Conservation (phyloP, 2,113 vertebrate genomes). For the Melospiza georgiana region DNA sequence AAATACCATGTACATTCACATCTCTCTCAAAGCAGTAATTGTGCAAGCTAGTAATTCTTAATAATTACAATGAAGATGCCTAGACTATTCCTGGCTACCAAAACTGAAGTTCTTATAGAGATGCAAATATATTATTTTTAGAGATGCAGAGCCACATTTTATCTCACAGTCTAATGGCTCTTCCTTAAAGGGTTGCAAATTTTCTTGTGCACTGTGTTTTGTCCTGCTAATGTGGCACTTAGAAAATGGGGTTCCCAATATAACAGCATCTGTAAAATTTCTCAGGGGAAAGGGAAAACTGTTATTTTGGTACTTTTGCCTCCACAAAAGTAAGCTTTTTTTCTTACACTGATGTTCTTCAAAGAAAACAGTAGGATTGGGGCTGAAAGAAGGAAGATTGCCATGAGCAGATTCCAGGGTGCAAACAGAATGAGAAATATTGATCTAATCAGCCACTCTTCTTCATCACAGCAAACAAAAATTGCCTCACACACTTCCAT, state of each 20-base stretch:
- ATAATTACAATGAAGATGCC: slow-evolving; percentile 36
- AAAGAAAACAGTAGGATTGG: background rate
- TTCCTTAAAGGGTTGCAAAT: slow-evolving; percentile 1
- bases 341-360: background rate
- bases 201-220: background rate
- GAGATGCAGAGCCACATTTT: slow-evolving; percentile 16
- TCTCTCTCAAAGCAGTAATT: slow-evolving; percentile 40
- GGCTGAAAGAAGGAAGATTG: background rate
- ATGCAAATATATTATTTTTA: slow-evolving; percentile 50
- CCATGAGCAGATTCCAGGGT: background rate
- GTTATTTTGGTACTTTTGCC: background rate
- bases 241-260: background rate
- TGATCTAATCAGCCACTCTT: background rate
- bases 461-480: background rate
- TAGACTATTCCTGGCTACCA: background rate
- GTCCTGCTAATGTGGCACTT: background rate
- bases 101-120: slow-evolving; percentile 12
- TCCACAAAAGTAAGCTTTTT: background rate
- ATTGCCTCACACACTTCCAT: background rate
- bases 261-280: background rate
- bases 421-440: background rate
- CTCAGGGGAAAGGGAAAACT: background rate
- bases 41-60: slow-evolving; percentile 33
- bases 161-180: background rate
- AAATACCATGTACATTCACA: background rate